Conservation (phyloP, 2,888 invertebrate species). For the Rhynchonema sp. region DNA sequence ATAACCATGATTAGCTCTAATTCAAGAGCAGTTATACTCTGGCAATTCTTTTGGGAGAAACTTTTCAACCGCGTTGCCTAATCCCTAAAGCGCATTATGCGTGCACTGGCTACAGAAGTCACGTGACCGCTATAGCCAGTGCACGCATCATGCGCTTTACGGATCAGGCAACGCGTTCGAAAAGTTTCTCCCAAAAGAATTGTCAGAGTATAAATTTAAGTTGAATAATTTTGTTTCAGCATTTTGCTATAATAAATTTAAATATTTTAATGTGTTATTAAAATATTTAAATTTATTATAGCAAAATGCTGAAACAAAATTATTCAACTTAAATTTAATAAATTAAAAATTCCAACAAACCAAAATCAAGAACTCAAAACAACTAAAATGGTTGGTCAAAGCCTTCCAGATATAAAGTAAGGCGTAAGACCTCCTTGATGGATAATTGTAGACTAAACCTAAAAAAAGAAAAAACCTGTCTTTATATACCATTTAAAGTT, state of each 20-base stretch:
- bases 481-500: too few species aligned
- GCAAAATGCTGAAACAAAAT: conserved; percentile 26
- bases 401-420: too few species aligned
- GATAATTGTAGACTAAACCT: conserved; percentile 14
- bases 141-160: too few species aligned
- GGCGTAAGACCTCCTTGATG: conserved; percentile 5
- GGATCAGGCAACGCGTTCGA: too few species aligned
- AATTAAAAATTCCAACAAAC: conserved; percentile 26
- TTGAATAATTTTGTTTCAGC: conserved; percentile 27
- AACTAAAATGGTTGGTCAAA: conserved; percentile 51
- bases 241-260: not conserved
- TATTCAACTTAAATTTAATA: conserved; percentile 37
- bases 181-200: conserved; percentile 40
- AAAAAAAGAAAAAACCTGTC: too few species aligned
- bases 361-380: conserved; percentile 37
- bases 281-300: not conserved
- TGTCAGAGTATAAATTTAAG: conserved; percentile 39
- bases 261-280: not conserved
- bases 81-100: too few species aligned
- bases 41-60: too few species aligned
- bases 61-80: conserved; percentile 11
- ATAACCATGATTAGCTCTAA: too few species aligned
- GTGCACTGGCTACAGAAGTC: too few species aligned
- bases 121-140: too few species aligned
- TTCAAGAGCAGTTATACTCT: too few species aligned